Evolutionary conservation across 1,140 invertebrate species (phyloP).

Genomic region (Pogonomyrmex californicus): DNA sequence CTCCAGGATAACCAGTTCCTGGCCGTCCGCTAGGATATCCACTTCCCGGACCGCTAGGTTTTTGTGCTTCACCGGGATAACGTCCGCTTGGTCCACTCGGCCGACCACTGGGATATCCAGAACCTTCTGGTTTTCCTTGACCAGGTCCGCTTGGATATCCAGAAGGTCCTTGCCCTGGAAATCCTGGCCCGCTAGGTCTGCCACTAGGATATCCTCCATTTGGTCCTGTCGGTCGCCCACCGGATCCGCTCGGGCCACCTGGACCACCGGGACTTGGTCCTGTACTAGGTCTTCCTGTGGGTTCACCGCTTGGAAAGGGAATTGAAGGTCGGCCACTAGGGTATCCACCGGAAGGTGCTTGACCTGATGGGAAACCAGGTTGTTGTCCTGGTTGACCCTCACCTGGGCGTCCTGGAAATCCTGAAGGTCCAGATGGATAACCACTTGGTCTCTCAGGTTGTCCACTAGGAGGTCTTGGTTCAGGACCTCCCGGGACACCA

Average conservation of each 20-base stretch:
- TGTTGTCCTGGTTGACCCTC: conserved; percentile 56
- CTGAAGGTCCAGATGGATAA: conserved; percentile 75
- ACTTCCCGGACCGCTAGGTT: conserved; percentile 67
- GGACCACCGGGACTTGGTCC: conserved; percentile 46
- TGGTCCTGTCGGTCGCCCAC: conserved; percentile 60
- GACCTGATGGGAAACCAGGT: conserved; percentile 72
- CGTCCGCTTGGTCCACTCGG: conserved; percentile 67
- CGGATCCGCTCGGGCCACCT: conserved; percentile 61
- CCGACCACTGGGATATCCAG: conserved; percentile 75
- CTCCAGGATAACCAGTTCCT: conserved; percentile 67
- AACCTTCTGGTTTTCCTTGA: conserved; percentile 62
- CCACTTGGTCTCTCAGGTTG: conserved; percentile 62
- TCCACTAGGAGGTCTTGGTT: conserved; percentile 38
- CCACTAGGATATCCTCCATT: conserved; percentile 71
- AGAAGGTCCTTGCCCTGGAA: conserved; percentile 66
- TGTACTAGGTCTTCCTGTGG: conserved; percentile 71
- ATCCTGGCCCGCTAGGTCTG: conserved; percentile 67
- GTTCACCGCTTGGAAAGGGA: conserved; percentile 54
- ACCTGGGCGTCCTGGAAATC: conserved; percentile 30
- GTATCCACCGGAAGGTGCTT: conserved; percentile 72
- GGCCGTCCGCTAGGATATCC: conserved; percentile 72
- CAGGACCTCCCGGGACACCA: conserved; percentile 22
- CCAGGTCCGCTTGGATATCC: conserved; percentile 70
- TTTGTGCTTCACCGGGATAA: conserved; percentile 68
- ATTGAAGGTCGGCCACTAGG: conserved; percentile 55